phyloP scores from a whole-genome alignment of 2,888 invertebrate genomes.

The Mimachlamys varia region DNA sequence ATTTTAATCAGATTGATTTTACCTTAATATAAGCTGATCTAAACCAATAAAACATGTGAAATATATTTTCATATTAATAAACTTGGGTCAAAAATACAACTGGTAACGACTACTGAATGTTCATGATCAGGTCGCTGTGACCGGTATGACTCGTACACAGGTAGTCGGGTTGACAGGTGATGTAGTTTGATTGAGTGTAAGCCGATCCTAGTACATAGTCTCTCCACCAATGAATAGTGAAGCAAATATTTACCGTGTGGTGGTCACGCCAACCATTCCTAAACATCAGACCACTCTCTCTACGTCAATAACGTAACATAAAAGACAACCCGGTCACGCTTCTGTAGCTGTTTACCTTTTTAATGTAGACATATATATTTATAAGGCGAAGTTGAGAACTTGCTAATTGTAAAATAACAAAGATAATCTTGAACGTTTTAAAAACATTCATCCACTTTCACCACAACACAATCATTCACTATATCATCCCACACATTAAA shows the following conservation, averaged over 20 bases:
- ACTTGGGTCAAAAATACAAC: too few species aligned
- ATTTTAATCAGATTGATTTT: too few species aligned
- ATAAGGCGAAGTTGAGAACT: constrained; percentile 22
- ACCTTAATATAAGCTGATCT: too few species aligned
- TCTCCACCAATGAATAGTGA: too few species aligned
- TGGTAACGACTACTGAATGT: too few species aligned
- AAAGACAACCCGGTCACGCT: neutral
- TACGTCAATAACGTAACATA: neutral
- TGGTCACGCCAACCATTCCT: neutral
- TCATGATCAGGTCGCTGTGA: too few species aligned
- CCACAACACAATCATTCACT: neutral
- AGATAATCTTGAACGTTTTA: neutral
- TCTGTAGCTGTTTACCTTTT: neutral
- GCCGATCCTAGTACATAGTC: too few species aligned
- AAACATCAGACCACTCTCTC: neutral
- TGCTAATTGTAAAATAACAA: neutral
- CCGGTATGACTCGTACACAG: too few species aligned
- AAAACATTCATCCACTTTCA: neutral
- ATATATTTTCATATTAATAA: too few species aligned
- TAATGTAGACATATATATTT: constrained; percentile 29
- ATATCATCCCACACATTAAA: neutral
- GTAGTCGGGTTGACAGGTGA: too few species aligned
- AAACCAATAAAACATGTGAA: too few species aligned
- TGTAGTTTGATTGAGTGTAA: too few species aligned
- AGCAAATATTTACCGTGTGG: neutral